phyloP scores from a whole-genome alignment of 1,140 invertebrate species.

The Caerostris darwini region DNA sequence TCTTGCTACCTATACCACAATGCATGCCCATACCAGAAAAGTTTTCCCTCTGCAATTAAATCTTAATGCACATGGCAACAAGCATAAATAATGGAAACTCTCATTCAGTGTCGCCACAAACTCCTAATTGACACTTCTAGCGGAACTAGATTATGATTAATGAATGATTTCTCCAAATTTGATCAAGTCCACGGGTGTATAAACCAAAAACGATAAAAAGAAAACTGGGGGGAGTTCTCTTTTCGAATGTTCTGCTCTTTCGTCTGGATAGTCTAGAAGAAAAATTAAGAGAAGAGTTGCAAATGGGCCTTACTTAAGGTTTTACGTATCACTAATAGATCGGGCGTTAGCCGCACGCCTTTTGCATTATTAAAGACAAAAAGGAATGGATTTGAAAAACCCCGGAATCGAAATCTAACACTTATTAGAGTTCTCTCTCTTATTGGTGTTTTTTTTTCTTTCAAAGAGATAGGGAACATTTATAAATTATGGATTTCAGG shows the following conservation, averaged over 20 bases:
- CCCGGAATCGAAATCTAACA: constrained; percentile 12
- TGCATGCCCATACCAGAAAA: not conserved
- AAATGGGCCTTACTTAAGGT: constrained; percentile 57
- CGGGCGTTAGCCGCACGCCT: constrained; percentile 42
- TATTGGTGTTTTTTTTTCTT: not conserved
- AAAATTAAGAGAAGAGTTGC: constrained; percentile 29
- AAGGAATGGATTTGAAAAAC: constrained; percentile 13
- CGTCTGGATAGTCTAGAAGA: not conserved
- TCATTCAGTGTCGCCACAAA: not conserved
- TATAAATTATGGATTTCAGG: not conserved
- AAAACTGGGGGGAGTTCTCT: not conserved
- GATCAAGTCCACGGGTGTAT: not conserved
- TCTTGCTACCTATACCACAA: not conserved
- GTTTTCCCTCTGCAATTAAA: not conserved
- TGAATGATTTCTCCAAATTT: not conserved
- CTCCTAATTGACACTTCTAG: constrained; percentile 2
- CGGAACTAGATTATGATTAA: constrained; percentile 37
- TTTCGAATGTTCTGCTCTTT: too few species aligned
- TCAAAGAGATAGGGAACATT: not conserved
- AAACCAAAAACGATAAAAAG: not conserved
- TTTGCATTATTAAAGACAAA: constrained; percentile 54
- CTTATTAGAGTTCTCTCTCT: not conserved
- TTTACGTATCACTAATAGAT: constrained; percentile 1
- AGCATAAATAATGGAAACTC: not conserved
- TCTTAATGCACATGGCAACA: not conserved